phyloP scores from a whole-genome alignment of 2,888 invertebrate species.

The Aquatica leii region DNA sequence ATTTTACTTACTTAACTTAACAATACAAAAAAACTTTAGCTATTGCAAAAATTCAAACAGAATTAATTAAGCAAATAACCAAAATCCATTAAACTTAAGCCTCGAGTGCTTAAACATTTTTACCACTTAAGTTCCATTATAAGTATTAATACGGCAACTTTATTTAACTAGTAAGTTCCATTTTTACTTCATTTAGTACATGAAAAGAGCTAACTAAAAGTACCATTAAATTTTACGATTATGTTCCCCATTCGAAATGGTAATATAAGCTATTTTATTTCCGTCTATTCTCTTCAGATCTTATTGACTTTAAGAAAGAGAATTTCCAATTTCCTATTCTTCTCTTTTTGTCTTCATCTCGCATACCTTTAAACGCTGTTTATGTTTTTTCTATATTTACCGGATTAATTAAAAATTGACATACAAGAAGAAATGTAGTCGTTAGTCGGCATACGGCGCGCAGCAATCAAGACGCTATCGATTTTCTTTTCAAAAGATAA shows the following conservation, averaged over 20 bases:
- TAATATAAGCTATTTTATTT: conserved; percentile 23
- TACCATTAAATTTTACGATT: conserved; percentile 25
- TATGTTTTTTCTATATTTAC: too few species aligned
- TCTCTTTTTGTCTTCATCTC: not conserved
- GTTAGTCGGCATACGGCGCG: too few species aligned
- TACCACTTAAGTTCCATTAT: not conserved
- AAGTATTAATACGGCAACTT: conserved; percentile 2
- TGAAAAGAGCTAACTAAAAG: conserved; percentile 21
- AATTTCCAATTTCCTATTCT: not conserved
- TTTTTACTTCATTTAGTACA: conserved; percentile 20
- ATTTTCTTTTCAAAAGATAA: too few species aligned
- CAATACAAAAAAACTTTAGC: too few species aligned
- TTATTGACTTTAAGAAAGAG: not conserved
- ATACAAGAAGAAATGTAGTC: too few species aligned
- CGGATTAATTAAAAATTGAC: too few species aligned
- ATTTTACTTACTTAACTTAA: too few species aligned
- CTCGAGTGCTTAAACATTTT: not conserved
- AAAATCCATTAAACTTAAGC: too few species aligned
- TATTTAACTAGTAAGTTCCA: conserved; percentile 9
- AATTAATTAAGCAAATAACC: too few species aligned
- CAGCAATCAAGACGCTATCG: too few species aligned
- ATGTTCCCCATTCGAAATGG: conserved; percentile 22
- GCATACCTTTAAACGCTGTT: too few species aligned
- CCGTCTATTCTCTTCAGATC: conserved; percentile 5
- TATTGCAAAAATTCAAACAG: too few species aligned